phyloP scores from a whole-genome alignment of 2,888 invertebrate species.

The Schizaphis graminum region DNA sequence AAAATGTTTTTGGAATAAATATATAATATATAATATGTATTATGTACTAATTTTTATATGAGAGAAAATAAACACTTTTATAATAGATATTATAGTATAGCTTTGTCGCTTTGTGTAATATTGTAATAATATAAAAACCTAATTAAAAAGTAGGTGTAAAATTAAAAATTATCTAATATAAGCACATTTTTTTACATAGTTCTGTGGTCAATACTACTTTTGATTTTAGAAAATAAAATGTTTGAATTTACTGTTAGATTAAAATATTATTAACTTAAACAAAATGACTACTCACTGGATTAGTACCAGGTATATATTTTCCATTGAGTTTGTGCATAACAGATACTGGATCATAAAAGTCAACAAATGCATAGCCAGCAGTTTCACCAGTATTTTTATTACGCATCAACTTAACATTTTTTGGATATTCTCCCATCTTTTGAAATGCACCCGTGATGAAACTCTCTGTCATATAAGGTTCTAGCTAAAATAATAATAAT shows the following conservation, averaged over 20 bases:
- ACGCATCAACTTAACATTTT: constrained; percentile 91
- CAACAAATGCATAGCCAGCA: constrained; percentile 95
- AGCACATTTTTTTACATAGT: neutral
- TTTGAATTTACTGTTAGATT: neutral
- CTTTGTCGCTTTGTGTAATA: too few species aligned
- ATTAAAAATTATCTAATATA: neutral
- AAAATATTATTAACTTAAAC: constrained; percentile 58
- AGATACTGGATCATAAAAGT: constrained; percentile 91
- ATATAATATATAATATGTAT: neutral
- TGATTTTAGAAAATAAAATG: neutral
- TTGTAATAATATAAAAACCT: too few species aligned
- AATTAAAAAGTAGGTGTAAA: neutral
- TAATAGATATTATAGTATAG: neutral
- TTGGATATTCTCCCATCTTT: constrained; percentile 90
- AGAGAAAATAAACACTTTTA: too few species aligned
- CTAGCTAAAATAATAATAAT: constrained; percentile 75
- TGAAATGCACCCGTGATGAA: constrained; percentile 93
- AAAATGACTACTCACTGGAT: constrained; percentile 76
- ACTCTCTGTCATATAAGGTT: constrained; percentile 93
- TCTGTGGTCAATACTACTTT: neutral
- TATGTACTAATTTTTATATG: neutral
- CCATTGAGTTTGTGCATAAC: constrained; percentile 96
- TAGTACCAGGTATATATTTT: constrained; percentile 93
- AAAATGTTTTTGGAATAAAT: neutral
- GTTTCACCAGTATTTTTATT: constrained; percentile 94